These are phyloP conservation scores for Coccyzus lansbergi DNA, from an alignment of 2,797 vertebrate genomes.

Conservation along the genomic window DNA sequence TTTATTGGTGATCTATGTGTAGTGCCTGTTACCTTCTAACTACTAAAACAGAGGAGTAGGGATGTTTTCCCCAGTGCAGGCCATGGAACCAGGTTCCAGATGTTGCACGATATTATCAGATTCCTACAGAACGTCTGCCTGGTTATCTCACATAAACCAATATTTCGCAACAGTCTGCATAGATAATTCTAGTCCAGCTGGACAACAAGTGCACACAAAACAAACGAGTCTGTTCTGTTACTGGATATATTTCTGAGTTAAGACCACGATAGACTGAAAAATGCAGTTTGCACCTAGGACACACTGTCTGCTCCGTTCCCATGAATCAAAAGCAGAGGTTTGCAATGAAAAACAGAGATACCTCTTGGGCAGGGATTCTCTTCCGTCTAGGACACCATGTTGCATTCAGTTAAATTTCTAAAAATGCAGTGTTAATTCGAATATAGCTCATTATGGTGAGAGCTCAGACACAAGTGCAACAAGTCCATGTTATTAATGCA, in stretches of 20 bases:
- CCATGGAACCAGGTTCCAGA: constrained; percentile 36
- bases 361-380: neutral
- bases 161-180: constrained; percentile 44
- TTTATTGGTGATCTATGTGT: constrained; percentile 7
- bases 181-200: constrained; percentile 38
- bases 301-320: neutral
- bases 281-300: neutral
- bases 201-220: constrained; percentile 54
- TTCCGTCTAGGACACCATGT: neutral
- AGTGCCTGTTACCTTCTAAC: constrained; percentile 69
- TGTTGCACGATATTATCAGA: neutral
- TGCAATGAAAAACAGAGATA: neutral
- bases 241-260: constrained; percentile 46
- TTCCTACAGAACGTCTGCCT: constrained; percentile 38
- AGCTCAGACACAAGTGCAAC: constrained; percentile 67
- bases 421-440: neutral
- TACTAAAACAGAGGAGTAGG: constrained; percentile 27
- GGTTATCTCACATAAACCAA: neutral
- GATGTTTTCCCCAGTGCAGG: constrained; percentile 13
- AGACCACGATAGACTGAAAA: constrained; percentile 40
- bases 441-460: neutral
- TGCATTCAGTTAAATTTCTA: neutral
- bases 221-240: constrained; percentile 37
- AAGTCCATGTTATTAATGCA: constrained; percentile 64
- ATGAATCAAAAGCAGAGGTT: constrained; percentile 7